Evolutionary conservation across 2,888 invertebrate genomes (phyloP), one percentile per base, ranked within the genome.

Genomic region (Seira sanloemensis): DNA sequence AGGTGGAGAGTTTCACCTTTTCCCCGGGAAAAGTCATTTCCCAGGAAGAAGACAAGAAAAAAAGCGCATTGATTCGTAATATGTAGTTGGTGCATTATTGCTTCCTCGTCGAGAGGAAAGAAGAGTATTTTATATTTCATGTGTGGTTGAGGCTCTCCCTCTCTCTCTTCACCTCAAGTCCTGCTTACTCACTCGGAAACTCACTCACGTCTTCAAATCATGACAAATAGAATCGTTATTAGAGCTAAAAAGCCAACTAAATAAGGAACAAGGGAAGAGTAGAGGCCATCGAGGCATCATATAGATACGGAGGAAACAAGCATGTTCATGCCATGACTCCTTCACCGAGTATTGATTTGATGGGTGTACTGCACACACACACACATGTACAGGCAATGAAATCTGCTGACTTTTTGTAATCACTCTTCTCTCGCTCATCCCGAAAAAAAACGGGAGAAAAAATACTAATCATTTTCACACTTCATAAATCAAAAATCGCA

Each of bases 131-230:
- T 77, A 67, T 54, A 26, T 26, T 50, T 62, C 68, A 26, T 54
- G 21, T 62, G 62, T 62, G 62, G 62, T n/a, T 21, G n/a, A n/a
- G 62, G 50, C 58, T 73, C 73, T 58, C 73, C 73, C 18, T 19
- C 65, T 7, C 65, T 24, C 21, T 12, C 27, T 68, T 19, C 54
- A 54, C 68, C 65, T 18, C 68, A 68, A 23, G 67, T 78, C 78
- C 69, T 78, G 71, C 67, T 79, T 58, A 37, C 79, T 78, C 65
- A 79, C 72, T 79, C 73, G 73, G 66, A 79, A 79, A 50, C 79
- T 79, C 25, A 79, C 79, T 79, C 79, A 79, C 79, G 79, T 73
- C 46, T 66, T 58, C 16, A 72, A 67, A 73, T 62, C 62, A 62
- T 62, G 62, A 62, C 62, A 62, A 62, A 62, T 62, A 62, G 62